Base-by-base conservation (phyloP, 2,797 vertebrate genomes). In the Gymnoscopelus microlampas region DNA sequence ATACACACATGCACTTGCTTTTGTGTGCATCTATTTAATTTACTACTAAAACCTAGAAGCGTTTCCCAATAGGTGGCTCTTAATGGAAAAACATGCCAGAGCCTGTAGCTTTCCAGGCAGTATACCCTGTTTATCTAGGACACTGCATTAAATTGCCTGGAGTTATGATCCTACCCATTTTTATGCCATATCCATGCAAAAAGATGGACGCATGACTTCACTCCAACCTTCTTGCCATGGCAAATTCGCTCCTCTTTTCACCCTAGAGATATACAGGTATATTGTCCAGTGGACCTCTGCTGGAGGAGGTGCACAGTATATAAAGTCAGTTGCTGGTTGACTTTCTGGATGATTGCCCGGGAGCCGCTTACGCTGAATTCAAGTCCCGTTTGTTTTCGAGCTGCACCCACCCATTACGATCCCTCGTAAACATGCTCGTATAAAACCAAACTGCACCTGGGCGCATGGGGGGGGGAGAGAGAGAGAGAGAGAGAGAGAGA, bases 351-450 rank as follows among this genome's bases (percentile, higher is more conserved):
- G 26, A 66, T n/a, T 49, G 76, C 85, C 84, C 63, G 14, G 70
- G 74, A 80, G 77, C 67, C 71, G 75, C 75, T 83, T 78, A 73
- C 57, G 50, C 83, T 86, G 81, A 82, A 84, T 77, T 78, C 66
- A 58, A 66, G 73, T 76, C 66, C 77, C 11, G 64, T 81, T 87
- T 84, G 66, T 85, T 86, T 35, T 79, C 63, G 76, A 81, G 74
- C 77, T 74, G 83, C 76, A 69, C 82, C 74, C 74, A 78, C 69
- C 72, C 73, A 77, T 78, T 83, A 78, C 49, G 44, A 75, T 63
- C 62, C 24, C 79, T 77, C 78, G 23, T 87, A 87, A 89, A 86
- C 3, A 29, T 68, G 66, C 54, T 48, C 2, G 63, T 23, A 69
- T 81, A 76, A 86, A 80, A 68, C 60, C 62, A 47, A 48, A 58